Percentiles rank a stretch among this genome's conserved stretches.
These are phyloP conservation scores for Moxostoma hubbsi DNA, from an alignment of 2,797 vertebrate genomes.

Conservation along the genomic window DNA sequence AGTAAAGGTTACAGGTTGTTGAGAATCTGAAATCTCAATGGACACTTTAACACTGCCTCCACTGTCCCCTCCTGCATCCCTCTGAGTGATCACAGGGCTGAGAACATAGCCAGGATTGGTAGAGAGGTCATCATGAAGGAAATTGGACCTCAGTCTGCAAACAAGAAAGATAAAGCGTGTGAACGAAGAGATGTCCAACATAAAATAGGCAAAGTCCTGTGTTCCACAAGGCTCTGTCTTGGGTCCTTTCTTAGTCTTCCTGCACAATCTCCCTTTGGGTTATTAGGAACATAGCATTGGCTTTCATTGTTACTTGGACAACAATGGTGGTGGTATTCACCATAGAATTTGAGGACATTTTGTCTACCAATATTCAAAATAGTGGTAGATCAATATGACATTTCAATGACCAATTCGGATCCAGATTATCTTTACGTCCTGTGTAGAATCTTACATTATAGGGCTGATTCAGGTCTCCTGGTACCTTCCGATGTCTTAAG, in stretches of 20 bases:
- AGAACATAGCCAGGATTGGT: slow-evolving; percentile 92
- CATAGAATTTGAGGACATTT: no score
- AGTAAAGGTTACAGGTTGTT: slow-evolving; percentile 96
- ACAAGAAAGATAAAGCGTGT: not conserved
- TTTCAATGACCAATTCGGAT: no score
- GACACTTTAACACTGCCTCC: slow-evolving; percentile 92
- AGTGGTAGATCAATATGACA: no score
- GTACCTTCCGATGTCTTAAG: not conserved
- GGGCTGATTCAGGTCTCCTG: not conserved
- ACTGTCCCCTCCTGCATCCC: slow-evolving; percentile 81
- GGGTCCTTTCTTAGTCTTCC: not conserved
- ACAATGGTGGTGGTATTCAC: not conserved
- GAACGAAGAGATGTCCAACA: not conserved
- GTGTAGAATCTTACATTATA: not conserved
- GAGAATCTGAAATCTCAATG: slow-evolving; percentile 93
- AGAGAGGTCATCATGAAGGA: slow-evolving; percentile 74
- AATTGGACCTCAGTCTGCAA: slow-evolving; percentile 85
- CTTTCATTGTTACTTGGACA: not conserved
- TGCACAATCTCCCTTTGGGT: not conserved
- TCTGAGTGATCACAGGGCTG: slow-evolving; percentile 90
- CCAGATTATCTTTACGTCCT: not conserved
- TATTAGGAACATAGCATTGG: not conserved
- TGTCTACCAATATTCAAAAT: no score
- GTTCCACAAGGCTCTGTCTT: slow-evolving; percentile 10
- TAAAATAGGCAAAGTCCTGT: not conserved